These are phyloP conservation scores for Agrochola lota DNA, from an alignment of 2,888 invertebrate genomes.

Conservation along the genomic window DNA sequence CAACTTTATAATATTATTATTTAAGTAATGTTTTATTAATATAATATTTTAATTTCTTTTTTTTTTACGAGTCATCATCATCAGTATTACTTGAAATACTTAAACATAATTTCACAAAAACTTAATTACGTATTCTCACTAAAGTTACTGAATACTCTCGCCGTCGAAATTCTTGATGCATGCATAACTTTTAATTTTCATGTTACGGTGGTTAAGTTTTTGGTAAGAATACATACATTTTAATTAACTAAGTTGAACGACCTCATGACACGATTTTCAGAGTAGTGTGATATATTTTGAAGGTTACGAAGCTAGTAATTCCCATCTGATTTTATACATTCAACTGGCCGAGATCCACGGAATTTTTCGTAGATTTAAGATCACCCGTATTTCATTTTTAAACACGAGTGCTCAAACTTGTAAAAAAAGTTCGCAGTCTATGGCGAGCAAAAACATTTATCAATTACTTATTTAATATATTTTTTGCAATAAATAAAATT, in stretches of 20 bases:
- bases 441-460: not conserved
- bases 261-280: not conserved
- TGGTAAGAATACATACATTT: not conserved
- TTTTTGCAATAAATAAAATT: too few relatives aligned
- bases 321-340: not conserved
- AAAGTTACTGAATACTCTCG: constrained; percentile 27
- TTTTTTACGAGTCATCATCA: too few relatives aligned
- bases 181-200: constrained; percentile 33
- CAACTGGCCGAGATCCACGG: not conserved
- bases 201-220: constrained; percentile 21
- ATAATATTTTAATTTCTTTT: too few relatives aligned
- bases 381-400: too few relatives aligned
- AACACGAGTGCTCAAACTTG: not conserved
- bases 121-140: constrained; percentile 18
- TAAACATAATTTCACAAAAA: constrained; percentile 18
- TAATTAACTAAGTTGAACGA: too few relatives aligned
- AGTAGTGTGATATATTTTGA: not conserved
- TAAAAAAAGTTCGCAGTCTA: not conserved
- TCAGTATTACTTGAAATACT: not conserved
- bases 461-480: too few relatives aligned
- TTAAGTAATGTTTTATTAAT: too few relatives aligned
- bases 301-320: not conserved
- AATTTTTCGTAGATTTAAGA: too few relatives aligned
- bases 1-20: too few relatives aligned
- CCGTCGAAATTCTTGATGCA: constrained; percentile 33